These are phyloP conservation scores for Candoia aspera DNA, from an alignment of 2,113 vertebrate species.

Conservation along the genomic window DNA sequence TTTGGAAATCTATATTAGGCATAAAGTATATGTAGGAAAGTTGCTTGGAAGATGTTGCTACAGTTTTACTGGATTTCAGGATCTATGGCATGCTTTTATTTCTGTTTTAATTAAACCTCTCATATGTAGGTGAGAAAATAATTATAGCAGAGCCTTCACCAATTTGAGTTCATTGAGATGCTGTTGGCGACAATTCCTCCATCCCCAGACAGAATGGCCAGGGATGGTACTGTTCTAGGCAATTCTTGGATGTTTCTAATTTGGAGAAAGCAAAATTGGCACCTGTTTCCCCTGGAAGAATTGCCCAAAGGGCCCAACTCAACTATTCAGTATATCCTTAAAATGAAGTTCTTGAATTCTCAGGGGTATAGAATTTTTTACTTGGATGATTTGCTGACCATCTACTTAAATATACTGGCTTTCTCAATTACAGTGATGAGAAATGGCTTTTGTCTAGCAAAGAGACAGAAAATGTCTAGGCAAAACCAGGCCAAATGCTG, in stretches of 20 bases:
- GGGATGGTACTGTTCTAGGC: background rate
- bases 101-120: background rate
- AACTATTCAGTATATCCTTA: background rate
- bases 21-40: background rate
- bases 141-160: background rate
- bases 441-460: background rate
- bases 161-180: background rate
- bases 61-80: background rate
- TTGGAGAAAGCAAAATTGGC: background rate
- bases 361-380: background rate
- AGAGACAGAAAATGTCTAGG: background rate
- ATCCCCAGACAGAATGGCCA: background rate
- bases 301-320: background rate
- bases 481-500: background rate
- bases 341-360: background rate
- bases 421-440: background rate
- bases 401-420: background rate
- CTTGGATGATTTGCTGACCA: background rate
- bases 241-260: background rate
- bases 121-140: background rate
- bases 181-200: background rate
- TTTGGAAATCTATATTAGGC: background rate
- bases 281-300: background rate
- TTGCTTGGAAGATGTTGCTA: background rate
- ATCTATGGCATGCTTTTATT: background rate